A percentile compares a stretch with the other conserved stretches of the same genome.
phyloP scores from a whole-genome alignment of 2,797 vertebrate species.

The Rhadinocentrus ornatus region DNA sequence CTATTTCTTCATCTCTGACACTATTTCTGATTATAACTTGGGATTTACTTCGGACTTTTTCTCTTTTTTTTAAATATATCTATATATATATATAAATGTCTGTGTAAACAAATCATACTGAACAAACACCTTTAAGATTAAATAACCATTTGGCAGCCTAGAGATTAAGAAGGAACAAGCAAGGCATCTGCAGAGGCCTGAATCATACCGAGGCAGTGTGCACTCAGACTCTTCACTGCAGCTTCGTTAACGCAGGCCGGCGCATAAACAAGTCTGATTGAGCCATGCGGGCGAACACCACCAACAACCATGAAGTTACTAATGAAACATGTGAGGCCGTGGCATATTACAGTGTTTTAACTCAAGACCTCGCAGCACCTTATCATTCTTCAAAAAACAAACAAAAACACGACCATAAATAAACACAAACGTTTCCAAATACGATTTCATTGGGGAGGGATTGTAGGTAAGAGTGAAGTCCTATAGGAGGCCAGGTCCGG shows the following conservation, averaged over 20 bases:
- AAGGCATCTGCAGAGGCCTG: constrained; percentile 46
- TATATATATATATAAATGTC: constrained; percentile 19
- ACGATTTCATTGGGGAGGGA: neutral
- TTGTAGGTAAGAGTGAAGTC: neutral
- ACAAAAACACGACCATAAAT: constrained; percentile 16
- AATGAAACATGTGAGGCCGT: constrained; percentile 34
- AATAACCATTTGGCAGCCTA: constrained; percentile 58
- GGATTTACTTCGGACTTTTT: neutral
- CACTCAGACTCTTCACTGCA: constrained; percentile 8
- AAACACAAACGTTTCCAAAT: constrained; percentile 32
- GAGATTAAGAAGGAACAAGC: constrained; percentile 46
- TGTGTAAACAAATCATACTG: constrained; percentile 64
- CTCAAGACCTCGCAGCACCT: constrained; percentile 14
- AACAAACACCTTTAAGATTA: constrained; percentile 53
- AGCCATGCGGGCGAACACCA: constrained; percentile 65
- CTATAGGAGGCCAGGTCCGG: constrained; percentile 7
- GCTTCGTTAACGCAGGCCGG: constrained; percentile 31
- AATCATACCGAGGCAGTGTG: constrained; percentile 40
- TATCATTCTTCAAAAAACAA: no score
- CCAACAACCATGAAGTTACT: constrained; percentile 40
- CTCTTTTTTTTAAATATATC: constrained; percentile 10
- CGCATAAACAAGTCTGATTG: constrained; percentile 26
- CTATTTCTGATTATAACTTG: constrained; percentile 1
- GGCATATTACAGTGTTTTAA: constrained; percentile 65
- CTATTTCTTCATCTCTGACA: constrained; percentile 9